A percentile compares a stretch with the other conserved stretches of the same genome.
These are phyloP conservation scores for Berghia stephanieae DNA, from an alignment of 1,140 invertebrate species.

Conservation along the genomic window DNA sequence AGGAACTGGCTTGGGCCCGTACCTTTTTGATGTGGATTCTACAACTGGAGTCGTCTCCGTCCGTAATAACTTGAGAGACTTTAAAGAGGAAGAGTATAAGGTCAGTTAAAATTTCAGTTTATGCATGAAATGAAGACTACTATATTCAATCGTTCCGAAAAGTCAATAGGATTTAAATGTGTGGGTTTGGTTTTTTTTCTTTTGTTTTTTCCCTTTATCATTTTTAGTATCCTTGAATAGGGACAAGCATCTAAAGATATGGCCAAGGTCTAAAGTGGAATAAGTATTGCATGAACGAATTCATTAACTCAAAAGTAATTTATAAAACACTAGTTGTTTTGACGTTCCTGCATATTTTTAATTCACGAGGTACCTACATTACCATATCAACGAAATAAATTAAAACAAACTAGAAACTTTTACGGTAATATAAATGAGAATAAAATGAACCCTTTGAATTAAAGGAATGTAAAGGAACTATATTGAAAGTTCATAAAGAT, in stretches of 20 bases:
- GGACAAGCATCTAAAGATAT: too few relatives aligned
- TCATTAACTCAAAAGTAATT: too few relatives aligned
- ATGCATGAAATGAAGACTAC: neutral
- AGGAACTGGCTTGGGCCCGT: slow-evolving; percentile 47
- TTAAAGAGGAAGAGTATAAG: slow-evolving; percentile 35
- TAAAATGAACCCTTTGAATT: neutral
- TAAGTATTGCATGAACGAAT: too few relatives aligned
- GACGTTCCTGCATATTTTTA: too few relatives aligned
- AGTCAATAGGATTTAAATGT: neutral
- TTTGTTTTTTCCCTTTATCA: neutral
- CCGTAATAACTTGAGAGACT: slow-evolving; percentile 40
- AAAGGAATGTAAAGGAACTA: too few relatives aligned
- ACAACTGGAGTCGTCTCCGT: slow-evolving; percentile 44
- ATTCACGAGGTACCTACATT: too few relatives aligned
- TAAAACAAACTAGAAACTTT: too few relatives aligned
- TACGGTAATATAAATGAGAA: neutral
- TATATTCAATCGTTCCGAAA: neutral
- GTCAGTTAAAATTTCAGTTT: slow-evolving; percentile 36
- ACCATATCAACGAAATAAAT: too few relatives aligned
- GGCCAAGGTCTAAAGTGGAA: too few relatives aligned
- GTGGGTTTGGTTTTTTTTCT: neutral
- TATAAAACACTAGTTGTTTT: too few relatives aligned
- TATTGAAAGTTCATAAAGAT: neutral
- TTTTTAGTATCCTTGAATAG: too few relatives aligned
- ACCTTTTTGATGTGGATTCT: slow-evolving; percentile 49